phyloP scores from a whole-genome alignment of 2,888 invertebrate species.

The Eurytoma adleriae region DNA sequence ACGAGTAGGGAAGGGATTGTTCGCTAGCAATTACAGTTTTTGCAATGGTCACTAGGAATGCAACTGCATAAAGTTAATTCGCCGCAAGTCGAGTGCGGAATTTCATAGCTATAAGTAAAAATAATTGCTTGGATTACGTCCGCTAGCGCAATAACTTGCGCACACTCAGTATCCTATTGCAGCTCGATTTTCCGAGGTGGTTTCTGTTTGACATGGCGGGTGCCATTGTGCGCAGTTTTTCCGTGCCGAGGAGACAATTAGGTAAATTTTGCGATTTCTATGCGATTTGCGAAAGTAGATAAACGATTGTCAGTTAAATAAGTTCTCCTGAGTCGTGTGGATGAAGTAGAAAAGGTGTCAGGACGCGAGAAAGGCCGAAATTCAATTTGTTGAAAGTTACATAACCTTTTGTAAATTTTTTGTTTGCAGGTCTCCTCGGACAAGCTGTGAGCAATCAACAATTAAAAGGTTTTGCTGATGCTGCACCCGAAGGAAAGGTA shows the following conservation, averaged over 20 bases:
- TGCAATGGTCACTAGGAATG: not conserved
- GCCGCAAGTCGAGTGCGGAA: not conserved
- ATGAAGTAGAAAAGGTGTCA: too few relatives aligned
- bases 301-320: not conserved
- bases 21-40: not conserved
- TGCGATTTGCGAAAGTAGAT: not conserved
- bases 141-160: conserved; percentile 40
- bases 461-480: conserved; percentile 70
- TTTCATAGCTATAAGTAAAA: conserved; percentile 7
- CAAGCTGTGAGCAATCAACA: conserved; percentile 66
- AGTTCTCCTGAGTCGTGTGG: not conserved
- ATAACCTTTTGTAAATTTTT: conserved; percentile 66
- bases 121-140: conserved; percentile 23
- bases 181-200: conserved; percentile 15
- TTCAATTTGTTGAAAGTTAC: conserved; percentile 64
- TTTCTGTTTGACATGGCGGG: conserved; percentile 81
- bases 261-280: conserved; percentile 77
- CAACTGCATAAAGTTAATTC: not conserved
- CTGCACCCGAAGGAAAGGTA: conserved; percentile 73
- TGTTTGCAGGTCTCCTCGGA: conserved; percentile 72
- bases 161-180: conserved; percentile 33
- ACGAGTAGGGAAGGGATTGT: not conserved
- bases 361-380: not conserved
- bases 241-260: conserved; percentile 79
- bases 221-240: conserved; percentile 83